These are phyloP conservation scores for Rhingia campestris DNA, from an alignment of 2,888 invertebrate genomes.

Conservation along the genomic window DNA sequence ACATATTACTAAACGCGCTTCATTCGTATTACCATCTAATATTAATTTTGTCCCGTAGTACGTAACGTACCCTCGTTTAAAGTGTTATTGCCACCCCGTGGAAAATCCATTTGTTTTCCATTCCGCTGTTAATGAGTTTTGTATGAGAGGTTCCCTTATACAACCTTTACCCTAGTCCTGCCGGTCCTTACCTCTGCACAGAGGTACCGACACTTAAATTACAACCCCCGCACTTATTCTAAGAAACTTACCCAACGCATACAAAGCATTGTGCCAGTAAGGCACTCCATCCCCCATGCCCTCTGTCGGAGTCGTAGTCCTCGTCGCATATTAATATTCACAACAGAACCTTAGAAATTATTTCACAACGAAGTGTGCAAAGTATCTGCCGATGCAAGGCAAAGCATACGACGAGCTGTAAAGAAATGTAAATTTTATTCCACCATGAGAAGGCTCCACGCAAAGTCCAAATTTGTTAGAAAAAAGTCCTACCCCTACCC, in stretches of 20 bases:
- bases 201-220: conserved; percentile 71
- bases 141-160: conserved; percentile 8
- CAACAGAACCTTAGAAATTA: conserved; percentile 71
- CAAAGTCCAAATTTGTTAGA: conserved; percentile 65
- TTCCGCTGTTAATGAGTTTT: conserved; percentile 73
- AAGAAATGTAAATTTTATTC: conserved; percentile 69
- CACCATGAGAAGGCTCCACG: conserved; percentile 52
- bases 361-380: conserved; percentile 69
- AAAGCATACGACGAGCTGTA: conserved; percentile 48
- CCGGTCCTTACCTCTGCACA: conserved; percentile 12
- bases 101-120: conserved; percentile 75
- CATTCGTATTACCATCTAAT: conserved; percentile 68
- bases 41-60: conserved; percentile 68
- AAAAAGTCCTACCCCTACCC: conserved; percentile 14
- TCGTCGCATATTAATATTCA: conserved; percentile 70
- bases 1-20: conserved; percentile 72
- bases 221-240: conserved; percentile 48
- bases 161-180: conserved; percentile 6
- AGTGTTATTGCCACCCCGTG: conserved; percentile 72
- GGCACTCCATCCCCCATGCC: conserved; percentile 19
- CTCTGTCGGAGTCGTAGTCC: conserved; percentile 5
- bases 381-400: conserved; percentile 61
- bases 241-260: conserved; percentile 59
- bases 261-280: conserved; percentile 44
- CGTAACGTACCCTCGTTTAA: conserved; percentile 34